Evolutionary conservation across 2,797 vertebrate species (phyloP).

Genomic region (Sciaenops ocellatus): DNA sequence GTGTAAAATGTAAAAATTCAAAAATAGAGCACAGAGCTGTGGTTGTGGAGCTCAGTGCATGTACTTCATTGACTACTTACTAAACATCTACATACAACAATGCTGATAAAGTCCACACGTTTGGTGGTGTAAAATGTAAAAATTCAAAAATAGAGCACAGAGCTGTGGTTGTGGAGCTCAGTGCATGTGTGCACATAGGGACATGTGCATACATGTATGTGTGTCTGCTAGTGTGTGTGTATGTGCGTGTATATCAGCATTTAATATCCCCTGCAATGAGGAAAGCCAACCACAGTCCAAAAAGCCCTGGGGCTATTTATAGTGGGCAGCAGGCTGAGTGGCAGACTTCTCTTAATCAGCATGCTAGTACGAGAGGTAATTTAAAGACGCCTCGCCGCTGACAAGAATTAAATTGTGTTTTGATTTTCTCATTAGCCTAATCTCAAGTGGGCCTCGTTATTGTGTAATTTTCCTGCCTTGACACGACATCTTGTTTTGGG

Average conservation of each 20-base stretch:
- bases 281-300: slow-evolving; percentile 68
- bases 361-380: slow-evolving; percentile 86
- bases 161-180: not conserved
- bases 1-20: not conserved
- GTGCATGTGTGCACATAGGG: not conserved
- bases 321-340: slow-evolving; percentile 81
- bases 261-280: slow-evolving; percentile 57
- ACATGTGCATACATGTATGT: not conserved
- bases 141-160: not conserved
- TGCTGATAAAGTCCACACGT: not conserved
- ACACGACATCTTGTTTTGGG: slow-evolving; percentile 88
- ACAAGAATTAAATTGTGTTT: slow-evolving; percentile 92
- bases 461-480: slow-evolving; percentile 87
- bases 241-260: slow-evolving; percentile 22
- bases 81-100: not conserved
- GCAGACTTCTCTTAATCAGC: slow-evolving; percentile 87
- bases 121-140: not conserved
- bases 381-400: slow-evolving; percentile 87
- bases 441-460: slow-evolving; percentile 91
- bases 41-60: not conserved
- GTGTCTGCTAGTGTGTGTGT: not conserved
- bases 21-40: not conserved
- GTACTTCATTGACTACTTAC: not conserved
- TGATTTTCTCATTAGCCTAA: slow-evolving; percentile 92
- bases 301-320: slow-evolving; percentile 83